These are phyloP conservation scores for Zeuzera pyrina DNA, from an alignment of 2,888 invertebrate genomes.

Conservation along the genomic window DNA sequence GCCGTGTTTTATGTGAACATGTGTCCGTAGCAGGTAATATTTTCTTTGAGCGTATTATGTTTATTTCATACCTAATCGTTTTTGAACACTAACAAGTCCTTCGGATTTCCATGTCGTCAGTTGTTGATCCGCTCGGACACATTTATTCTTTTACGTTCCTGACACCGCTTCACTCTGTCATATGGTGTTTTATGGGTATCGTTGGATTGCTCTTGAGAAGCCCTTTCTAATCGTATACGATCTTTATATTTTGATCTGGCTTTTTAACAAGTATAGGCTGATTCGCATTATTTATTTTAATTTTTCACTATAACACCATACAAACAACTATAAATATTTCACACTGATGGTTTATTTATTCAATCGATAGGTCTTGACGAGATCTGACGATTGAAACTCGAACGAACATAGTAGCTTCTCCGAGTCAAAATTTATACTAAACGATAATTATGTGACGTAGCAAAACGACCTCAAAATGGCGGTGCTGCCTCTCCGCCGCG, in stretches of 20 bases:
- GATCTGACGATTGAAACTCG: constrained; percentile 2
- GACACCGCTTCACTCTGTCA: constrained; percentile 1
- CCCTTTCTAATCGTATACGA: constrained; percentile 11
- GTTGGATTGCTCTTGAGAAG: constrained; percentile 9
- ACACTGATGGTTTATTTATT: constrained; percentile 4
- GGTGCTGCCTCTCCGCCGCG: constrained; percentile 4
- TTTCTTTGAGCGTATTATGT: too few species aligned
- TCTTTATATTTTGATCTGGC: constrained; percentile 9
- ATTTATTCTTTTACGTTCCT: too few species aligned
- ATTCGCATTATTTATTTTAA: constrained; percentile 7
- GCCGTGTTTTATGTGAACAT: too few species aligned
- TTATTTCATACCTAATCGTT: too few species aligned
- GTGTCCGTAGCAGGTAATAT: too few species aligned
- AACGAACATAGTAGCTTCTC: constrained; percentile 5
- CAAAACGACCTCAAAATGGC: constrained; percentile 5
- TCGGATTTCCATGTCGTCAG: too few species aligned
- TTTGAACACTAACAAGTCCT: too few species aligned
- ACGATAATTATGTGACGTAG: constrained; percentile 2
- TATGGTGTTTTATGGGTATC: constrained; percentile 5
- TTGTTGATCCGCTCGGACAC: neutral
- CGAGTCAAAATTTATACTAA: constrained; percentile 4
- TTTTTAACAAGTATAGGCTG: constrained; percentile 7
- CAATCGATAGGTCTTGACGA: constrained; percentile 5
- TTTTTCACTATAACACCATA: constrained; percentile 5
- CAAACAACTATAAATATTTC: too few species aligned